Evolutionary conservation across 2,888 invertebrate species (phyloP), one percentile per base, ranked within the genome.

Genomic region (Lasioglossum figueresi): DNA sequence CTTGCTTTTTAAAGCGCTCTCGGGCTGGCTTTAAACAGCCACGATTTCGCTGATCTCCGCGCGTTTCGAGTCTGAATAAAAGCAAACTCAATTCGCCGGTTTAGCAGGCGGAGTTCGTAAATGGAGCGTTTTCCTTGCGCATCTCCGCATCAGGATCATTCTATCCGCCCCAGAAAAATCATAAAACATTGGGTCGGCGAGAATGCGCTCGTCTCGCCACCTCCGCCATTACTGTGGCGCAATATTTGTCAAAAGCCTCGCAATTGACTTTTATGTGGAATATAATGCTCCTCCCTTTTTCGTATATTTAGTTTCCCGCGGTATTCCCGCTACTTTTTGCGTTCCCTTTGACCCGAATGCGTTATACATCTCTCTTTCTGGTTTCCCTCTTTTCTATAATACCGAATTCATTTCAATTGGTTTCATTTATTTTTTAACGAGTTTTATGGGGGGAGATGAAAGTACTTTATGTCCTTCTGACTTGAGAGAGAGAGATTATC

Each of bases 181-280:
- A 88, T 89, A 84, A 85, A 70, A 70, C 86, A 84, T 73, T 76
- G 48, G 74, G 68, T 78, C 76, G 70, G 34, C 37, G 80, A 66
- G 82, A 79, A 88, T 86, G 85, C 83, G 86, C 84, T 88, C 83
- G 83, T 88, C 87, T 88, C 89, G 86, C 82, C 80, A 79, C 45
- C 73, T 70, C 74, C 78, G 81, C 85, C 79, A 71, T 52, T 56
- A 74, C 73, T 52, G 73, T 73, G 43, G 63, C 76, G 77, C 78
- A 80, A 83, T 88, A 87, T 90, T 88, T 84, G 83, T 82, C 52
- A 84, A 88, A 87, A 90, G 86, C 80, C 83, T 79, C 83, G 40
- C 37, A 40, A 40, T 70, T 40, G 4, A 40, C 37, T 40, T 40
- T 70, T 40, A 70, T 70, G 19, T 14, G 37, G 40, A 40, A 40